Conservation (phyloP, 2,113 vertebrate species). For the Tyrannus savana region DNA sequence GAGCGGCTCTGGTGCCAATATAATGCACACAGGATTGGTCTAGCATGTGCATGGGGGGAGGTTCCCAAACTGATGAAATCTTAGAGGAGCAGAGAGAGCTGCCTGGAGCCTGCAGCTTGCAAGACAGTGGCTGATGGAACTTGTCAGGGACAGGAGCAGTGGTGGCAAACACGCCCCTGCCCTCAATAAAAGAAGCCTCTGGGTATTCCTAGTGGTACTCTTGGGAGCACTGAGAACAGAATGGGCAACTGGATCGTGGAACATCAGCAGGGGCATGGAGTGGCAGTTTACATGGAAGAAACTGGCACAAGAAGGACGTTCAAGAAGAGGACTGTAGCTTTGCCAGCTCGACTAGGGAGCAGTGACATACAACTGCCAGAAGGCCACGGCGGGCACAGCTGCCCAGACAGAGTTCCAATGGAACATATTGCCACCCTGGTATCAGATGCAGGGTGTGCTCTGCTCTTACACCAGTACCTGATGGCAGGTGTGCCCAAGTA, state of each 20-base stretch:
- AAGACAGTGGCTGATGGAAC: accelerated
- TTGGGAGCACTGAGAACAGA: accelerated
- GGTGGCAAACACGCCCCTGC: accelerated
- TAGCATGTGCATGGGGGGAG: accelerated
- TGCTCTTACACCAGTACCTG: accelerated
- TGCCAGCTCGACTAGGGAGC: accelerated
- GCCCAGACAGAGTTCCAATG: background rate
- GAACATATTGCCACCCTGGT: accelerated
- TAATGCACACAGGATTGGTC: accelerated
- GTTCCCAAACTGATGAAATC: background rate
- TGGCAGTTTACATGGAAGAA: accelerated
- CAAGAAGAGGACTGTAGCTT: background rate
- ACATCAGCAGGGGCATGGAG: accelerated
- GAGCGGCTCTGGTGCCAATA: background rate
- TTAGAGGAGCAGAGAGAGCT: background rate
- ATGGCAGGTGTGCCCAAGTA: background rate
- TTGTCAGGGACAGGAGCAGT: accelerated
- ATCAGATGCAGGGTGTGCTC: background rate
- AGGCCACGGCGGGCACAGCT: background rate
- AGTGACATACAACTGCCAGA: background rate
- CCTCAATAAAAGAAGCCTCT: background rate
- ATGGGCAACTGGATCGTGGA: accelerated
- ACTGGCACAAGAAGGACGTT: accelerated
- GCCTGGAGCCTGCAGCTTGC: accelerated
- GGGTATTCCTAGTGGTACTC: accelerated